Percentiles rank a stretch among this genome's conserved stretches.
Evolutionary conservation across 2,797 vertebrate genomes (phyloP).

Genomic region (Melanotaenia boesemani): DNA sequence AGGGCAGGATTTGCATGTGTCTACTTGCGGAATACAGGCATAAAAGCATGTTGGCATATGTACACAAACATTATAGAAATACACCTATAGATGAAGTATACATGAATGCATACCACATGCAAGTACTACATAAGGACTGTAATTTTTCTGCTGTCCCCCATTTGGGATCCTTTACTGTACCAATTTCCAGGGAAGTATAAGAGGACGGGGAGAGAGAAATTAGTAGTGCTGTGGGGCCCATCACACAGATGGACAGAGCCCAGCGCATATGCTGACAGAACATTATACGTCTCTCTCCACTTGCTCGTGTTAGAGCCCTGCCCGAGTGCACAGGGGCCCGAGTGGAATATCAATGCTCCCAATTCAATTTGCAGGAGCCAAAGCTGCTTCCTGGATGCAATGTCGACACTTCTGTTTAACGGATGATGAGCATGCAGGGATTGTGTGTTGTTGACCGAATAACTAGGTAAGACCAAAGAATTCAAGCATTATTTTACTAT

Average conservation of each 20-base stretch:
- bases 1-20: conserved; percentile 61
- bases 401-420: conserved; percentile 74
- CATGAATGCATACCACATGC: conserved; percentile 6
- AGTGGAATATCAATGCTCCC: conserved; percentile 79
- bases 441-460: conserved; percentile 61
- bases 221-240: conserved; percentile 65
- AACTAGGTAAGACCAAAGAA: conserved; percentile 48
- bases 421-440: conserved; percentile 65
- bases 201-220: conserved; percentile 27
- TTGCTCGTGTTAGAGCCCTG: conserved; percentile 47
- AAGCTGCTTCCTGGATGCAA: conserved; percentile 75
- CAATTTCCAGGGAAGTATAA: conserved; percentile 53
- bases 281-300: conserved; percentile 69
- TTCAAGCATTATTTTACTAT: conserved; percentile 32
- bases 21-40: conserved; percentile 29
- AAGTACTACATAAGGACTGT: conserved; percentile 17
- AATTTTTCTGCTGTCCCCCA: background rate
- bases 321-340: conserved; percentile 59
- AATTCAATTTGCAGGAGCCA: conserved; percentile 76
- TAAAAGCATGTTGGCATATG: conserved; percentile 20
- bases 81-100: conserved; percentile 5
- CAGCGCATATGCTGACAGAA: conserved; percentile 77
- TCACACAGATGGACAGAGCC: conserved; percentile 75
- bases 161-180: conserved; percentile 39
- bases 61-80: conserved; percentile 30